Percentiles rank a stretch among this genome's conserved stretches.
These are phyloP conservation scores for Lophochroa leadbeateri DNA, from an alignment of 2,113 vertebrate species.

Conservation along the genomic window DNA sequence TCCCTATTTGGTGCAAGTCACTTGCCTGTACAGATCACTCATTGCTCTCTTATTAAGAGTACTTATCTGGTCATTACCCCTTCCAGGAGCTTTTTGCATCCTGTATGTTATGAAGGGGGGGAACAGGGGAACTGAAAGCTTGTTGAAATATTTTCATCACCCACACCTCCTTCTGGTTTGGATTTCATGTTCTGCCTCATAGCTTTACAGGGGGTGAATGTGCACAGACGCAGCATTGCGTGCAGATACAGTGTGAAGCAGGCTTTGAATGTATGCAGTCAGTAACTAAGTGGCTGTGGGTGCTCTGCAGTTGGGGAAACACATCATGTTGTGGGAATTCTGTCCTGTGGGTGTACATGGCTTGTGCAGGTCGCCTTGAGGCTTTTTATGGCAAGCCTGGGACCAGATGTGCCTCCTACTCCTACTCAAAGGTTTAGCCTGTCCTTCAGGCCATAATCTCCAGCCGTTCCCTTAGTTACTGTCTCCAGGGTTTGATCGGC, in stretches of 20 bases:
- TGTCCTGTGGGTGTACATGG: neutral
- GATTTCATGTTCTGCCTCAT: neutral
- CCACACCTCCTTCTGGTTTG: neutral
- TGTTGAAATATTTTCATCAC: neutral
- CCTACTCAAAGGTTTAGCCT: neutral
- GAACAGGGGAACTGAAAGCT: neutral
- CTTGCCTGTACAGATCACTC: neutral
- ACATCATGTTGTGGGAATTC: neutral
- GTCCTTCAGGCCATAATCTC: neutral
- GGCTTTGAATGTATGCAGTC: neutral
- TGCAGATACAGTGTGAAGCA: neutral
- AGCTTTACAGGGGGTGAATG: neutral
- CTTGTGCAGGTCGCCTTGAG: neutral
- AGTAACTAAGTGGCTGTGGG: neutral
- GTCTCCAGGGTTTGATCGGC: neutral
- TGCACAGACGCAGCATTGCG: neutral
- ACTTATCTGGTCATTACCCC: neutral
- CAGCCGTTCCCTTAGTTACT: neutral
- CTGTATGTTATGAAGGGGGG: rapidly evolving
- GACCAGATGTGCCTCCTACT: neutral
- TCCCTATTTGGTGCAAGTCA: neutral
- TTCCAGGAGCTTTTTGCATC: neutral
- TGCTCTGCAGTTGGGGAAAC: neutral
- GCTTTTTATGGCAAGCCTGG: neutral
- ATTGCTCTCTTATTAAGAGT: neutral